phyloP scores from a whole-genome alignment of 2,888 invertebrate genomes.

The Sesia apiformis region DNA sequence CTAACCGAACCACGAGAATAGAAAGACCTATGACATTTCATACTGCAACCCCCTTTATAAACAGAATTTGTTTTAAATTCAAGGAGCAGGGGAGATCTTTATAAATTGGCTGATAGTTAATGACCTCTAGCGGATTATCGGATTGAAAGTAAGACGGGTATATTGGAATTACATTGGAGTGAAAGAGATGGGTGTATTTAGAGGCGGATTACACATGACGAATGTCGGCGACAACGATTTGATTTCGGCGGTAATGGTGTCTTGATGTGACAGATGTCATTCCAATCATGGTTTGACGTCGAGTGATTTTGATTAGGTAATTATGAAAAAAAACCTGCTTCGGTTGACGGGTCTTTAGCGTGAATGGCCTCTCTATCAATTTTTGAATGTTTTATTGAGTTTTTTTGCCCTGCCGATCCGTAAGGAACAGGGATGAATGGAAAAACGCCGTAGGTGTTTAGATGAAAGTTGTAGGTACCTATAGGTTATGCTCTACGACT shows the following conservation, averaged over 20 bases:
- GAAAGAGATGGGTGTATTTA: neutral
- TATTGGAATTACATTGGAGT: neutral
- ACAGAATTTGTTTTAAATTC: too few relatives aligned
- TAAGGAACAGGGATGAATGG: too few relatives aligned
- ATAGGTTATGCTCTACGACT: too few relatives aligned
- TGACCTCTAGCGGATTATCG: neutral
- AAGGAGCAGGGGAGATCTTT: neutral
- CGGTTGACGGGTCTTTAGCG: too few relatives aligned
- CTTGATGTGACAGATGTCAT: constrained; percentile 59
- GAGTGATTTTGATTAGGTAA: neutral
- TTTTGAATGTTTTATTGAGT: too few relatives aligned
- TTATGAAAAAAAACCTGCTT: too few relatives aligned
- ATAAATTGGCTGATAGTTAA: neutral
- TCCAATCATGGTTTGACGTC: neutral
- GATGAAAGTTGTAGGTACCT: too few relatives aligned
- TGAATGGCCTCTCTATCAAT: too few relatives aligned
- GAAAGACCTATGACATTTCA: neutral
- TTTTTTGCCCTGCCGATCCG: too few relatives aligned
- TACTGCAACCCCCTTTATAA: neutral
- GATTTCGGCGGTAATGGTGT: constrained; percentile 41
- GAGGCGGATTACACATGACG: neutral
- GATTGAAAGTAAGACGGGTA: neutral
- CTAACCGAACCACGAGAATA: neutral
- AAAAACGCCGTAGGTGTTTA: too few relatives aligned
- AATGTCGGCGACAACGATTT: constrained; percentile 31